Base-by-base conservation (phyloP, 1,140 invertebrate species). In the Drosophila subpulchrella region DNA sequence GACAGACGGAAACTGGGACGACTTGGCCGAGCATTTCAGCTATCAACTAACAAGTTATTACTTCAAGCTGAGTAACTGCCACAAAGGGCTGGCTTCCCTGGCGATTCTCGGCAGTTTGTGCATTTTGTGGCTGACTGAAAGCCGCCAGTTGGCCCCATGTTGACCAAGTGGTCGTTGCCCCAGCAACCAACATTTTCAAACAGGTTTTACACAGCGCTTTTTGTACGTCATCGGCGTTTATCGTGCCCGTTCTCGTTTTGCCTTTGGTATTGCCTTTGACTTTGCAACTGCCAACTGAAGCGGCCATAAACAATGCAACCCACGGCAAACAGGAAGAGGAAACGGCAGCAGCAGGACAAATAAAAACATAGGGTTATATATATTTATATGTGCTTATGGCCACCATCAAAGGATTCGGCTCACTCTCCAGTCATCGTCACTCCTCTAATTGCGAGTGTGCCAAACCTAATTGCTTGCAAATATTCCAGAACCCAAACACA, bases 101-200 rank as follows among this genome's bases (percentile, higher is more conserved):
- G 32, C 47, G 11, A 12, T 38, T 57, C 34, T 42, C 30, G 3
- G 36, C 50, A 57, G 32, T 65, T 44, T 53, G 50, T 3, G 36
- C 63, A 70, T 47, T 68, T 53, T 66, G 63, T 32, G 67, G 63
- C 63, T 47, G 42, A 68, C 67, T 44, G 63, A 68, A 65, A 68
- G 55, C 58, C 56, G 57, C 58, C 60, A 48, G 67, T 61, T 62
- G 76, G 78, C 50, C 68, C 62, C 66, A 81, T 75, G 53, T 86
- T 68, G 74, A 71, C 86, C 72, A 83, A 78, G 79, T 88, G 83
- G 85, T 90, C 78, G 81, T 90, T 90, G 86, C 81, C 84, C 81
- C 71, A 89, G 85, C 84, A 90, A 89, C 85, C 86, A 82, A 86
- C 78, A 82, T 90, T 86, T 61, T 58, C 59, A 81, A 90, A 85